phyloP scores from a whole-genome alignment of 2,888 invertebrate species.

The Oscheius sp. region DNA sequence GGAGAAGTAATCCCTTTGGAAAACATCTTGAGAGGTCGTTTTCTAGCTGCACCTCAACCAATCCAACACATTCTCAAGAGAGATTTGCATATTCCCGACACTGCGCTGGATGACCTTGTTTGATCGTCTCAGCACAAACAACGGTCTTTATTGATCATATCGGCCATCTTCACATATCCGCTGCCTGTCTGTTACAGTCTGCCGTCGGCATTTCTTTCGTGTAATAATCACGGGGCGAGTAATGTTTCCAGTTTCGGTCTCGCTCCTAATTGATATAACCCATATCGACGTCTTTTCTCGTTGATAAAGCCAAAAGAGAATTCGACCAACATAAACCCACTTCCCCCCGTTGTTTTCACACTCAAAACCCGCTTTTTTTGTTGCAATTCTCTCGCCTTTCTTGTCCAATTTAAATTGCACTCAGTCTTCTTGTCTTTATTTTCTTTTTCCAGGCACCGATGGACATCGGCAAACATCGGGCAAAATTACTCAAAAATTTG shows the following conservation, averaged over 20 bases:
- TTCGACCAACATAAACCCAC: too few species aligned
- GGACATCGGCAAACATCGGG: constrained; percentile 44
- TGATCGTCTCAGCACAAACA: constrained; percentile 34
- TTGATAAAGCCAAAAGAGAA: too few species aligned
- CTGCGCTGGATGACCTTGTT: constrained; percentile 35
- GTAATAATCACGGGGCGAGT: constrained; percentile 32
- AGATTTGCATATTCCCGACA: constrained; percentile 21
- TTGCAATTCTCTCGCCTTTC: background rate
- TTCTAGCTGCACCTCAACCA: background rate
- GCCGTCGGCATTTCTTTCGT: constrained; percentile 21
- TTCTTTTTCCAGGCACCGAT: constrained; percentile 21
- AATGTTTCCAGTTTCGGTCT: constrained; percentile 34
- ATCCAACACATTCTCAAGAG: background rate
- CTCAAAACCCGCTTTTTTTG: background rate
- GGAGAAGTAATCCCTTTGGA: background rate
- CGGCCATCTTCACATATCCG: constrained; percentile 31
- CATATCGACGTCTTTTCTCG: constrained; percentile 24
- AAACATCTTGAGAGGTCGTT: background rate
- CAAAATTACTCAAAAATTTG: constrained; percentile 38
- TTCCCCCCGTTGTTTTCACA: background rate
- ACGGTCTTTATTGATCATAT: constrained; percentile 37
- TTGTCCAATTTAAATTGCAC: background rate
- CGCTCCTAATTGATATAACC: constrained; percentile 33
- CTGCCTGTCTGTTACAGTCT: constrained; percentile 9
- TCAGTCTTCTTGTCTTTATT: background rate